A percentile compares a stretch with the other conserved stretches of the same genome.
These are phyloP conservation scores for Caerostris darwini DNA, from an alignment of 1,140 invertebrate species.

Conservation along the genomic window DNA sequence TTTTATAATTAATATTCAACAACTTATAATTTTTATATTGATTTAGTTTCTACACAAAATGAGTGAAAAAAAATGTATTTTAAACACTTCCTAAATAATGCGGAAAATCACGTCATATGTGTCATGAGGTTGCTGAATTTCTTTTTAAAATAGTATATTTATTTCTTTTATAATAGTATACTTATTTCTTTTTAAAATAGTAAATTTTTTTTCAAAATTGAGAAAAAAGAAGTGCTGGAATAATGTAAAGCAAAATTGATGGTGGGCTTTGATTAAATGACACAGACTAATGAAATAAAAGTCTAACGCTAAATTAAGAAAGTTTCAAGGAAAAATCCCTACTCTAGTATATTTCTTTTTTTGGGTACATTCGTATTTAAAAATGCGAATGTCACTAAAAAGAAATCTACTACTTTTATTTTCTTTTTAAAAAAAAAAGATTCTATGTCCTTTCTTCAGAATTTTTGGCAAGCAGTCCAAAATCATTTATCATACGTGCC, in stretches of 20 bases:
- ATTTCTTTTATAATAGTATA: too few species aligned
- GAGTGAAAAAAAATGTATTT: too few species aligned
- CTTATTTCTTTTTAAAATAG: too few species aligned
- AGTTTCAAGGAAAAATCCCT: neutral
- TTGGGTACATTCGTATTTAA: neutral
- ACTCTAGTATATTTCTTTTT: neutral
- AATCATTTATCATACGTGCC: constrained; percentile 52
- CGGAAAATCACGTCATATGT: too few species aligned
- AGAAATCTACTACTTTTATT: constrained; percentile 21
- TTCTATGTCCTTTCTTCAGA: neutral
- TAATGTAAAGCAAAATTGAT: neutral
- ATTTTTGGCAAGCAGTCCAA: constrained; percentile 58
- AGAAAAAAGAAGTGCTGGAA: too few species aligned
- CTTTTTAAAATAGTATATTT: too few species aligned
- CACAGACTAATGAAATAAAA: neutral
- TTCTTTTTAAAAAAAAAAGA: neutral
- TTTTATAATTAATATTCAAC: too few species aligned
- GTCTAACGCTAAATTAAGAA: neutral
- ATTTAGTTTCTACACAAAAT: too few species aligned
- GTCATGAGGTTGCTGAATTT: too few species aligned
- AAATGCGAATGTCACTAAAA: constrained; percentile 14
- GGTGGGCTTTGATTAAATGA: neutral
- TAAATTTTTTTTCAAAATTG: too few species aligned
- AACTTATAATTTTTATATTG: too few species aligned
- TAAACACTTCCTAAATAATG: too few species aligned